phyloP scores from a whole-genome alignment of 2,797 vertebrate species.

The Leptatherina wallacei region DNA sequence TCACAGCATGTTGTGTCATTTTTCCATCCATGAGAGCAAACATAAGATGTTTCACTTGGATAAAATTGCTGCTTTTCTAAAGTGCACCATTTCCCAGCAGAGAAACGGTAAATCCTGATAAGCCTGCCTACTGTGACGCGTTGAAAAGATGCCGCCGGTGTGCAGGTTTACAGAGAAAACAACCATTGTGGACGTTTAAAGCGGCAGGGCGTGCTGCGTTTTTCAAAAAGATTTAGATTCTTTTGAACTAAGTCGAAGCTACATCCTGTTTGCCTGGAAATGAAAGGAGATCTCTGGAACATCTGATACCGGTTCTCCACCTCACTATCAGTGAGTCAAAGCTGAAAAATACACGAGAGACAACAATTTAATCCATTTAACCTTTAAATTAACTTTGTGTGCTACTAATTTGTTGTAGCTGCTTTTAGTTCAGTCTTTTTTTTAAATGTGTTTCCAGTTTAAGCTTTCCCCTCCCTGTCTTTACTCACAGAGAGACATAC shows the following conservation, averaged over 20 bases:
- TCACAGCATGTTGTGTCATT: neutral
- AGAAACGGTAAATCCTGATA: neutral
- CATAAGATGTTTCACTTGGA: neutral
- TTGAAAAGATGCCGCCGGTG: too few species aligned
- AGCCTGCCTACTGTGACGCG: accelerated
- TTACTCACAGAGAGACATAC: neutral
- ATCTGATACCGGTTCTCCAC: neutral
- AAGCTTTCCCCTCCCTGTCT: neutral
- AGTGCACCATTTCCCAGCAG: neutral
- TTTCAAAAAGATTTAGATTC: neutral
- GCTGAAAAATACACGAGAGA: neutral
- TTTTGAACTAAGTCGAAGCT: neutral
- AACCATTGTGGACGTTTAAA: neutral
- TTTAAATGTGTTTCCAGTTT: neutral
- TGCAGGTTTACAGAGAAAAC: neutral
- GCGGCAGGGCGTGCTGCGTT: neutral
- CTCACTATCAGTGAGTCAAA: neutral
- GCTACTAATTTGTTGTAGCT: neutral
- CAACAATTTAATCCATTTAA: too few species aligned
- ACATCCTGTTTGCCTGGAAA: neutral
- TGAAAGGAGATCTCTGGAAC: neutral
- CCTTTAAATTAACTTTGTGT: neutral
- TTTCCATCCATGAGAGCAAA: neutral
- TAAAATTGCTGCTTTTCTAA: neutral
- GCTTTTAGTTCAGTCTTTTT: too few species aligned